Base-by-base conservation (phyloP, 2,113 vertebrate genomes). In the Brienomyrus brachyistius region DNA sequence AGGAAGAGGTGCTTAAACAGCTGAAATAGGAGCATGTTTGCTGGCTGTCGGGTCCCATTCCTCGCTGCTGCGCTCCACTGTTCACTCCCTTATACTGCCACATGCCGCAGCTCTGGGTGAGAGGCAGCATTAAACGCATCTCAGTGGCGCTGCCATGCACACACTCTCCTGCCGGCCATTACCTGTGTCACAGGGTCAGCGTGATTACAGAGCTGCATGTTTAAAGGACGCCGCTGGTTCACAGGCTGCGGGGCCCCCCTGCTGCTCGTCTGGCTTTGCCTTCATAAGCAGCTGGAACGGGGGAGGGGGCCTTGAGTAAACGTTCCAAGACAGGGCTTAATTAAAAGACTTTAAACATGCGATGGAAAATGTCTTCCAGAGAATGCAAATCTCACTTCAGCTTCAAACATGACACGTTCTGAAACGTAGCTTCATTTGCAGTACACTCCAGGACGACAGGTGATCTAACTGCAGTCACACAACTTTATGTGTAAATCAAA, bases 271-370 rank as follows among this genome's bases (percentile, higher is more conserved):
- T 62, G 50, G 17, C n/a, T 62, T 47, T 45, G 56, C 82, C 2
- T 90, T 89, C 91, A 92, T 93, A 90, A 93, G 90, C 90, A 90
- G 88, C 92, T 91, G 93, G 92, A 89, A 47, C 86, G 88, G 92
- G 91, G 93, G 91, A 91, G 89, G 90, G 88, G 90, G 91, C 62
- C 85, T 91, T 92, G 90, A 90, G 89, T 87, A 89, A 88, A 90
- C 90, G 91, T 86, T 91, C 91, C 89, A 93, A 89, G 88, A 90
- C 90, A 91, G 77, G 91, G 92, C 90, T 93, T 90, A 91, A 92
- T 93, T 92, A 91, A 90, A 62, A 54, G 90, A 90, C 59, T 89
- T 62, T 23, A 62, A 84, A 92, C 90, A 59, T 90, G 66, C 13
- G 50, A 80, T n/a, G 40, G 89, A 80, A 52, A 87, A 27, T 40